Percentiles rank a stretch among this genome's conserved stretches.
phyloP scores from a whole-genome alignment of 2,797 vertebrate species.

The Channallabes apus region DNA sequence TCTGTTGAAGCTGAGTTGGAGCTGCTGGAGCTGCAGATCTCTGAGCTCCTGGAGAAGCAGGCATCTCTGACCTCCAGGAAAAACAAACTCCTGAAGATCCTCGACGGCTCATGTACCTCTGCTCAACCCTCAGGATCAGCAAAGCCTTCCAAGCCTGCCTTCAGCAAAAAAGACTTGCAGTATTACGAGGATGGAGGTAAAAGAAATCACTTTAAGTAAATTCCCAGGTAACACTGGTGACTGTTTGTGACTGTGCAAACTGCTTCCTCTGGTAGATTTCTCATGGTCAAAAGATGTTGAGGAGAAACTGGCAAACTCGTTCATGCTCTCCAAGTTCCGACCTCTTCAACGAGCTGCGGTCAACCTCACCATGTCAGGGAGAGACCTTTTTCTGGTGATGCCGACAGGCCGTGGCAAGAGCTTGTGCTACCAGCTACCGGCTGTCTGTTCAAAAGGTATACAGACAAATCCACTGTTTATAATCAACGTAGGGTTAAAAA shows the following conservation, averaged over 20 bases:
- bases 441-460: conserved; percentile 86
- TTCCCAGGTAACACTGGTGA: not conserved
- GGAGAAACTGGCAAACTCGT: conserved; percentile 73
- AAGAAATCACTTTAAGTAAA: not conserved
- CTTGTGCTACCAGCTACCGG: conserved; percentile 93
- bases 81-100: conserved; percentile 71
- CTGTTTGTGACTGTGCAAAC: not conserved
- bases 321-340: conserved; percentile 83
- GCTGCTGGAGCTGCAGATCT: conserved; percentile 83
- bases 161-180: conserved; percentile 68
- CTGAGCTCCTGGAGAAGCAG: conserved; percentile 86
- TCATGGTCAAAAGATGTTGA: conserved; percentile 83
- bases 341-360: conserved; percentile 86
- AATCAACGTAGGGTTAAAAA: not conserved
- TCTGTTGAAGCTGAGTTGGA: conserved; percentile 84
- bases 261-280: conserved; percentile 76
- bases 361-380: conserved; percentile 86
- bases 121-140: conserved; percentile 60
- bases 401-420: conserved; percentile 96
- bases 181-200: conserved; percentile 83
- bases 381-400: conserved; percentile 93
- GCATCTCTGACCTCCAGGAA: conserved; percentile 79
- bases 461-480: not conserved
- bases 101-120: conserved; percentile 74
- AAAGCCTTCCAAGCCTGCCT: conserved; percentile 55